A percentile compares a stretch with the other conserved stretches of the same genome.
These are phyloP conservation scores for Aphrocallistes beatrix DNA, from an alignment of 37 sponge, comb jelly and placozoan genomes.

Conservation along the genomic window DNA sequence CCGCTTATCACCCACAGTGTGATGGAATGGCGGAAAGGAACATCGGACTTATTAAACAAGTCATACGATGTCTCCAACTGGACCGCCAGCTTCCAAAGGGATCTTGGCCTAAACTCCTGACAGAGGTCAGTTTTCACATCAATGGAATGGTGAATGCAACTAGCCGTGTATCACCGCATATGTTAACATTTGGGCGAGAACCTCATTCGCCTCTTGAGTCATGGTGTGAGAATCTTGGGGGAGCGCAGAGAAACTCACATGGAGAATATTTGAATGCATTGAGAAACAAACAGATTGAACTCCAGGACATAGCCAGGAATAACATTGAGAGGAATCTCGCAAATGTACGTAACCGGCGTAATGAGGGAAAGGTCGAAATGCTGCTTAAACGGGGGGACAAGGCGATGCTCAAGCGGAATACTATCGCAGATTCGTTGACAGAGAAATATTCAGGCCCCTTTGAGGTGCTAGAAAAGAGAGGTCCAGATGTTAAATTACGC, in stretches of 20 bases:
- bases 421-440: not conserved
- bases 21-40: not conserved
- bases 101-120: not conserved
- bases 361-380: not conserved
- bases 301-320: not conserved
- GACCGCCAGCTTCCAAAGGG: constrained; percentile 6
- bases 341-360: not conserved
- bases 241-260: not conserved
- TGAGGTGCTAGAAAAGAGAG: not conserved
- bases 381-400: not conserved
- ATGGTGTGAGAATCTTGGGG: not conserved
- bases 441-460: not conserved
- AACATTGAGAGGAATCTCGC: not conserved
- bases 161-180: constrained; percentile 2
- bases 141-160: not conserved
- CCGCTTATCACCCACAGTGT: constrained; percentile 11
- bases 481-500: not conserved
- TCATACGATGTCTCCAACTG: not conserved
- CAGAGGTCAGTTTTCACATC: constrained; percentile 12
- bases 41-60: not conserved
- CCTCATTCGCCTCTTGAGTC: not conserved
- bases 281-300: not conserved
- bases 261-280: not conserved
- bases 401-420: not conserved
- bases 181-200: not conserved